phyloP scores from a whole-genome alignment of 2,113 vertebrate genomes.

The Synodontis membranacea region DNA sequence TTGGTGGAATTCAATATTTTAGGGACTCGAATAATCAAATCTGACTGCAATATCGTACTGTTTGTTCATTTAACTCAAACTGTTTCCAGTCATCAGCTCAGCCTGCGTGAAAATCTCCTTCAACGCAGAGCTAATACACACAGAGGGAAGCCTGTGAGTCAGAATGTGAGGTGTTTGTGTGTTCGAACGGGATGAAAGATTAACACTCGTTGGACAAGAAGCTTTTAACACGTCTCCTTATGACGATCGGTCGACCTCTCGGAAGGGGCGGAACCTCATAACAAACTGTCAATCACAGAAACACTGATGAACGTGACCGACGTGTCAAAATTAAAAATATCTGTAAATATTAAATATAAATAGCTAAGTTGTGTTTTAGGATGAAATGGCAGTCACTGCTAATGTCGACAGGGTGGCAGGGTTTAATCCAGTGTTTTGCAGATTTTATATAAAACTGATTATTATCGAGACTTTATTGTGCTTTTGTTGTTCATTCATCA shows the following conservation, averaged over 20 bases:
- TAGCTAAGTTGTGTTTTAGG: not conserved
- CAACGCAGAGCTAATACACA: too few relatives aligned
- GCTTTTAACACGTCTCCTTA: not conserved
- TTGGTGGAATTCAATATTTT: too few relatives aligned
- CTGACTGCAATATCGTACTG: too few relatives aligned
- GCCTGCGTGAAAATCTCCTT: too few relatives aligned
- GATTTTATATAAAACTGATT: too few relatives aligned
- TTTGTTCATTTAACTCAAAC: not conserved
- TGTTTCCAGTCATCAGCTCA: not conserved
- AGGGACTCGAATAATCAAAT: too few relatives aligned
- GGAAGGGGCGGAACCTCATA: not conserved
- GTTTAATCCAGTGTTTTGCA: too few relatives aligned
- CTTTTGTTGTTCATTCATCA: too few relatives aligned
- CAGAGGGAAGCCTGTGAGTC: too few relatives aligned
- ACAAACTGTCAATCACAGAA: not conserved
- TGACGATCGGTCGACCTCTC: not conserved
- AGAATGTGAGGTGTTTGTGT: not conserved
- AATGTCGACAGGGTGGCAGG: not conserved
- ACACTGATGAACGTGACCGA: not conserved
- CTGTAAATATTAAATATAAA: too few relatives aligned
- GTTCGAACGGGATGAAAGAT: not conserved
- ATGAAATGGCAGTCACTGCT: not conserved
- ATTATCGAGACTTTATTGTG: too few relatives aligned
- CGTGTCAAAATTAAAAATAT: not conserved
- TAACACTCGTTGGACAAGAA: too few relatives aligned